Evolutionary conservation across 2,888 invertebrate species (phyloP).

Genomic region (Rotaria macrura): DNA sequence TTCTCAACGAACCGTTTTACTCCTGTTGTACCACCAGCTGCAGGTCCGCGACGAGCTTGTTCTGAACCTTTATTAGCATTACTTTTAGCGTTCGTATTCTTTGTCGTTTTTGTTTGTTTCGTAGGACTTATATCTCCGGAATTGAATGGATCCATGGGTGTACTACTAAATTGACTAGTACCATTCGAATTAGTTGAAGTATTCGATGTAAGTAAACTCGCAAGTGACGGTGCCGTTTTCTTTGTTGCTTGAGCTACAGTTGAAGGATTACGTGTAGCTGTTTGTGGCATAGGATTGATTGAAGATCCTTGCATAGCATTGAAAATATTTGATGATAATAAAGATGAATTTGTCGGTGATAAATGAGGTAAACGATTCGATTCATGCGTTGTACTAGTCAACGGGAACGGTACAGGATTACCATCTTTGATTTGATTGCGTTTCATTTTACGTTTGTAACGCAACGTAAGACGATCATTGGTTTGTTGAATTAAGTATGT

Average conservation of each 20-base stretch:
- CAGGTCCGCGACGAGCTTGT: not conserved
- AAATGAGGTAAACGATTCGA: not conserved
- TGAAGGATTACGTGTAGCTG: constrained; percentile 16
- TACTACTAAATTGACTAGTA: not conserved
- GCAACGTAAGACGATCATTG: not conserved
- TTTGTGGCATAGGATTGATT: not conserved
- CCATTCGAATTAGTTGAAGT: not conserved
- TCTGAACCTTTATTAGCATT: not conserved
- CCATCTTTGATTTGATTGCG: not conserved
- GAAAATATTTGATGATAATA: not conserved
- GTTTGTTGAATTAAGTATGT: not conserved
- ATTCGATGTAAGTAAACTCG: not conserved
- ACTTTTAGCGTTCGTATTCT: not conserved
- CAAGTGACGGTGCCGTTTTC: not conserved
- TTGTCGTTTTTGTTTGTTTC: not conserved
- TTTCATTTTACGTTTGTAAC: not conserved
- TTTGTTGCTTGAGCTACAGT: not conserved
- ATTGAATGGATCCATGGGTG: not conserved
- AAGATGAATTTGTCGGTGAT: not conserved
- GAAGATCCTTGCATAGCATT: not conserved
- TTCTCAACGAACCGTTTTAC: not conserved
- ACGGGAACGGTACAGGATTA: not conserved
- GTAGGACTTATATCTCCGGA: not conserved
- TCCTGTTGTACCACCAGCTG: not conserved
- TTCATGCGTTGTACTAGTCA: not conserved